Percentiles rank a stretch among this genome's conserved stretches.
These are phyloP conservation scores for Stegostoma tigrinum DNA, from an alignment of 2,113 vertebrate species.

Conservation along the genomic window DNA sequence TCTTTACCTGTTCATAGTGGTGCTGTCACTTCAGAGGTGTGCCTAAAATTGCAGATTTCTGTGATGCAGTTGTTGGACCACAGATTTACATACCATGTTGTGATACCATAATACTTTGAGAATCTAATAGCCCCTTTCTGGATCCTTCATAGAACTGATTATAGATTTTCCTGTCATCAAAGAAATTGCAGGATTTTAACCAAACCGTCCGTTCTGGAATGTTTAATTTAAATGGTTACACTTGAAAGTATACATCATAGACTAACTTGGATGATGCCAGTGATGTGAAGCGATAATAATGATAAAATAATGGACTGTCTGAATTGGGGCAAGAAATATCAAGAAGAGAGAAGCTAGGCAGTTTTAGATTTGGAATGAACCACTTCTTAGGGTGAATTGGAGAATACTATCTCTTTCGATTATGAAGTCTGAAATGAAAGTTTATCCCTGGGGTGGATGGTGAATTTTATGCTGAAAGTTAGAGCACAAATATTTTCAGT, in stretches of 20 bases:
- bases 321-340: not conserved
- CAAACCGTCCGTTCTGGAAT: too few relatives aligned
- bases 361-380: not conserved
- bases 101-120: not conserved
- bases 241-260: not conserved
- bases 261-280: not conserved
- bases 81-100: not conserved
- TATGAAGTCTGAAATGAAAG: not conserved
- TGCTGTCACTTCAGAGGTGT: not conserved
- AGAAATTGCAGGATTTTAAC: too few relatives aligned
- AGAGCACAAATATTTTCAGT: not conserved
- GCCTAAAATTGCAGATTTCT: not conserved
- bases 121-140: too few relatives aligned
- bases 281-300: not conserved
- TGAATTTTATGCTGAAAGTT: not conserved
- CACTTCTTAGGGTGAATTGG: not conserved
- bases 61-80: not conserved
- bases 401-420: not conserved
- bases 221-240: too few relatives aligned
- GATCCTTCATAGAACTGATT: too few relatives aligned
- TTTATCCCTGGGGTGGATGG: not conserved
- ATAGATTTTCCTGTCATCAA: too few relatives aligned
- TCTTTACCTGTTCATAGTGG: not conserved
- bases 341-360: too few relatives aligned
- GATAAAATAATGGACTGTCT: not conserved